Conservation (phyloP, 2,113 vertebrate genomes). For the Charina bottae region DNA sequence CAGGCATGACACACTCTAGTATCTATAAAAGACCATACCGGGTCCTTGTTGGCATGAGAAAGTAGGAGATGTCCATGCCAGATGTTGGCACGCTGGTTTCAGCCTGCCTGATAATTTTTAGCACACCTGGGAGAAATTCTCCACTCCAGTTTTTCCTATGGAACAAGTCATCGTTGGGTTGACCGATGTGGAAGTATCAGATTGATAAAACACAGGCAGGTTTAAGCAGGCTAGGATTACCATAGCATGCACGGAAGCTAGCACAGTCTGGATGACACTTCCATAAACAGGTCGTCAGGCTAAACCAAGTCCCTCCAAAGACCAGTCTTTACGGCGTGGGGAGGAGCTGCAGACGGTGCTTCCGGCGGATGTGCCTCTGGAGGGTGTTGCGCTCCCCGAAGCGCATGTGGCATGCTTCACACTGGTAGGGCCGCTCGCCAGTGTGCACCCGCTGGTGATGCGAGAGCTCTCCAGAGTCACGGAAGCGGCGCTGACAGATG, state of each 20-base stretch:
- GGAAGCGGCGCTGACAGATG: conserved; percentile 83
- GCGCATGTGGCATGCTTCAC: conserved; percentile 81
- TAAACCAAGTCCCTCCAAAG: background rate
- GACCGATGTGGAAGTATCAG: background rate
- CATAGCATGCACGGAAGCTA: background rate
- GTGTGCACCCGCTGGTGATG: conserved; percentile 86
- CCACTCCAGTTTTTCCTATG: background rate
- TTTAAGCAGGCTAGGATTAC: background rate
- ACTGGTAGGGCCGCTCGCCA: conserved; percentile 85
- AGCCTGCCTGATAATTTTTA: background rate
- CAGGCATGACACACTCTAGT: background rate
- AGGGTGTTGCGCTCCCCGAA: conserved; percentile 85
- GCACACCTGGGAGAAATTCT: background rate
- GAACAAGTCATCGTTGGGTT: background rate
- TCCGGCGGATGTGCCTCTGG: conserved; percentile 81
- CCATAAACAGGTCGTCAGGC: background rate
- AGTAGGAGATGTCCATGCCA: background rate
- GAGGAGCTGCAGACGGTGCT: conserved; percentile 66
- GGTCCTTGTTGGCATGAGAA: background rate
- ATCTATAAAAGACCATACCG: background rate
- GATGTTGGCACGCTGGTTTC: background rate
- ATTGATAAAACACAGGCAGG: background rate
- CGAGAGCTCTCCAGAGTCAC: conserved; percentile 82
- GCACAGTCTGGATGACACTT: background rate
- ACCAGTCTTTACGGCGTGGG: background rate